Evolutionary conservation across 1,140 invertebrate genomes (phyloP).

Genomic region (Brachionus paranguensis): DNA sequence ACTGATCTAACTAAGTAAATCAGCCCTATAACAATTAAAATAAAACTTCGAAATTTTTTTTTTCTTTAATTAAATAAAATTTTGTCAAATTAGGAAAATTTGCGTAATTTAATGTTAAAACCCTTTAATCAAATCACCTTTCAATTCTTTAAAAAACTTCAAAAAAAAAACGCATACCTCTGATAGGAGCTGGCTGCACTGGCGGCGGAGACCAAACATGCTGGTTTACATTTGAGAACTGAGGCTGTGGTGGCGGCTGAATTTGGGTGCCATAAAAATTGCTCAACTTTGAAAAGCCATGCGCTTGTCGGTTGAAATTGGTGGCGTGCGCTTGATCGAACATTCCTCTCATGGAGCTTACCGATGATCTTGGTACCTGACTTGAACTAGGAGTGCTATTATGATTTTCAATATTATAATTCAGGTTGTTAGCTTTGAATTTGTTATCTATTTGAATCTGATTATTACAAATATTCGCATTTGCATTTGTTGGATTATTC

Average conservation of each 20-base stretch:
- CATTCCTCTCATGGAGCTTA: constrained; percentile 9
- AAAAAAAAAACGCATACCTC: neutral
- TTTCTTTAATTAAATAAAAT: no score
- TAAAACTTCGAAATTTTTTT: no score
- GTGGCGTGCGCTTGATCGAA: neutral
- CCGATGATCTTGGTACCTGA: constrained; percentile 1
- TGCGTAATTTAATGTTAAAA: no score
- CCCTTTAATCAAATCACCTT: no score
- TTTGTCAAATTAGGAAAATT: no score
- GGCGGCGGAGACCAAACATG: neutral
- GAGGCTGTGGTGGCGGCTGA: neutral
- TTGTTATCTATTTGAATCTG: neutral
- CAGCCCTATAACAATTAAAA: no score
- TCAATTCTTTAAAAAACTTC: no score
- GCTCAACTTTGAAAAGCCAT: constrained; percentile 2
- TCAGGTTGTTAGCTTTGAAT: neutral
- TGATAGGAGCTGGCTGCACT: neutral
- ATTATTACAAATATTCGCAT: constrained; percentile 16
- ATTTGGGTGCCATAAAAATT: neutral
- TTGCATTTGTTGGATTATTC: neutral
- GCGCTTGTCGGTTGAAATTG: constrained; percentile 11
- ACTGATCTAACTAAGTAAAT: no score
- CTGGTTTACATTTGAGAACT: neutral
- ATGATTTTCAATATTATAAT: constrained; percentile 13
- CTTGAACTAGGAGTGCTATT: neutral